A percentile compares a stretch with the other conserved stretches of the same genome.
phyloP scores from a whole-genome alignment of 2,113 vertebrate genomes.

The Hippoglossus stenolepis region DNA sequence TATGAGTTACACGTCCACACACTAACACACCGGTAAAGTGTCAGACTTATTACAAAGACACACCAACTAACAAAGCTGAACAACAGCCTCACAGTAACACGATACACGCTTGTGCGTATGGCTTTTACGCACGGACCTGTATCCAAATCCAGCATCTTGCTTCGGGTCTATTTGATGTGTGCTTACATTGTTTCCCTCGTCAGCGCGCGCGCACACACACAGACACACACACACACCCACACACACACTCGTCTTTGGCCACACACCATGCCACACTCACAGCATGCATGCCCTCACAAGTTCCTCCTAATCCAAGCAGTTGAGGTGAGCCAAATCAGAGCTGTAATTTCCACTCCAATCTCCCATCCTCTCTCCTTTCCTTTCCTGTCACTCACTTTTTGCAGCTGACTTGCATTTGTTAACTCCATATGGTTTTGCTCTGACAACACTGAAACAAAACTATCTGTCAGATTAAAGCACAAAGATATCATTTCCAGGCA shows the following conservation, averaged over 20 bases:
- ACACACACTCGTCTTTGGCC: slow-evolving; percentile 37
- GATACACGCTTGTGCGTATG: slow-evolving; percentile 29
- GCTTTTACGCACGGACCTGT: slow-evolving; percentile 48
- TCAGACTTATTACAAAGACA: slow-evolving; percentile 41
- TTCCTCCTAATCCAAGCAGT: slow-evolving; percentile 58
- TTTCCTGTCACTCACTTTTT: slow-evolving; percentile 4
- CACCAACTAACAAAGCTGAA: slow-evolving; percentile 33
- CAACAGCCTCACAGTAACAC: slow-evolving; percentile 34
- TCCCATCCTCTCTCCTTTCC: slow-evolving; percentile 6
- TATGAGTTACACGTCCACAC: slow-evolving; percentile 7
- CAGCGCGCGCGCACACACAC: slow-evolving; percentile 25
- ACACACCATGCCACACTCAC: slow-evolving; percentile 64
- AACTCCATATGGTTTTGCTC: slow-evolving; percentile 8
- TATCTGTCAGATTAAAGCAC: not conserved
- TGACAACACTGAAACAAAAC: not conserved
- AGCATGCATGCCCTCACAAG: slow-evolving; percentile 75
- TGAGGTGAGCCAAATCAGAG: slow-evolving; percentile 57
- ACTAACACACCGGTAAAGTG: slow-evolving; percentile 1
- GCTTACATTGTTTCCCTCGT: slow-evolving; percentile 40
- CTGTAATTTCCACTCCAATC: slow-evolving; percentile 56
- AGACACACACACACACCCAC: too few species aligned
- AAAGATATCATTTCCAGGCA: not conserved
- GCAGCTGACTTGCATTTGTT: not conserved
- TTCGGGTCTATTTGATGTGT: slow-evolving; percentile 48
- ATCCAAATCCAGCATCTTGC: slow-evolving; percentile 32